Percentiles rank a stretch among this genome's conserved stretches.
Conservation (phyloP, 2,797 vertebrate genomes). For the Clarias laeviceps region DNA sequence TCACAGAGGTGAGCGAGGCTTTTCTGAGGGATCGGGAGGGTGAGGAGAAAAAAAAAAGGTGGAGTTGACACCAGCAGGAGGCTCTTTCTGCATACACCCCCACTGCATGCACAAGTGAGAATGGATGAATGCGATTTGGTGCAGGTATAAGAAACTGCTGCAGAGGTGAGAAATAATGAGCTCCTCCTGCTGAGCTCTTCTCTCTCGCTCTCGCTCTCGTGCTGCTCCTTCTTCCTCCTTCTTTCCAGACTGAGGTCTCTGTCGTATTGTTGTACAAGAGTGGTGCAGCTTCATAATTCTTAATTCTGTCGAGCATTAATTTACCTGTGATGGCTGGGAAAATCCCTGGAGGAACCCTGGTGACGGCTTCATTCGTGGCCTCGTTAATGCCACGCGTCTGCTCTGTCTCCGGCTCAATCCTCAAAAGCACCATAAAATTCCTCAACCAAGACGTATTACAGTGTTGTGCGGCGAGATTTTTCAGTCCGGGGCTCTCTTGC, state of each 20-base stretch:
- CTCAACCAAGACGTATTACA: slow-evolving; percentile 59
- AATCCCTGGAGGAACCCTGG: slow-evolving; percentile 49
- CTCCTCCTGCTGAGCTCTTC: slow-evolving; percentile 35
- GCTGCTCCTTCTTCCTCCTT: slow-evolving; percentile 14
- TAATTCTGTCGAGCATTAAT: slow-evolving; percentile 64
- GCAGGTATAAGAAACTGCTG: slow-evolving; percentile 48
- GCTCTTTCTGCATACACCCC: slow-evolving; percentile 29
- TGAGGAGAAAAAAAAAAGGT: neutral
- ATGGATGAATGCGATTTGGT: slow-evolving; percentile 47
- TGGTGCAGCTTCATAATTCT: slow-evolving; percentile 57
- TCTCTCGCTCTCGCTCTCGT: neutral
- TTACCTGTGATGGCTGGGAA: slow-evolving; percentile 50
- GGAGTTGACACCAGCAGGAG: slow-evolving; percentile 16
- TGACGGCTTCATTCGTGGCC: slow-evolving; percentile 60
- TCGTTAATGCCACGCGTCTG: slow-evolving; percentile 54
- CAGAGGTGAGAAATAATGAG: slow-evolving; percentile 57
- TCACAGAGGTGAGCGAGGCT: slow-evolving; percentile 22
- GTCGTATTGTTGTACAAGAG: slow-evolving; percentile 57
- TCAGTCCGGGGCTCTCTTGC: slow-evolving; percentile 46
- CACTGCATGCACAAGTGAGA: slow-evolving; percentile 34
- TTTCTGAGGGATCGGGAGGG: slow-evolving; percentile 17
- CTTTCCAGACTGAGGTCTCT: slow-evolving; percentile 45
- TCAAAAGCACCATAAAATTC: slow-evolving; percentile 61
- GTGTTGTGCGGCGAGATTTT: slow-evolving; percentile 42
- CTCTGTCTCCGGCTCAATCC: slow-evolving; percentile 54